Conservation (phyloP, 2,113 vertebrate species). For the Heteronetta atricapilla region DNA sequence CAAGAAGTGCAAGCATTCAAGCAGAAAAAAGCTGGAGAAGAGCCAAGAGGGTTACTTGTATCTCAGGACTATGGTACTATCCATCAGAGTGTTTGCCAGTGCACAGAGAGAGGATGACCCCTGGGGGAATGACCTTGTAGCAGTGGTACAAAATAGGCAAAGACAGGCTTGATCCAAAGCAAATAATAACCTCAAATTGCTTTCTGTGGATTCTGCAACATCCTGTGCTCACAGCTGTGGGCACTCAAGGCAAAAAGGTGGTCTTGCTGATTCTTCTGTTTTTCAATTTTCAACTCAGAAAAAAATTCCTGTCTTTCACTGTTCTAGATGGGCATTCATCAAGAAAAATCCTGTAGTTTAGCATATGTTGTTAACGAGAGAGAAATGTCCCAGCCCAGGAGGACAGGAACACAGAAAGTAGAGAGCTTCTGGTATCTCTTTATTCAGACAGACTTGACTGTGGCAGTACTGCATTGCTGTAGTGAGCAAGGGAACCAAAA, state of each 20-base stretch:
- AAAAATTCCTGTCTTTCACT: background rate
- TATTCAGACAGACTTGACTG: background rate
- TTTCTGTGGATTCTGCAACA: background rate
- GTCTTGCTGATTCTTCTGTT: background rate
- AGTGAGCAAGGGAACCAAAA: background rate
- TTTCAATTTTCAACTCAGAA: background rate
- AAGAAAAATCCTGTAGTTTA: background rate
- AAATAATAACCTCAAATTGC: background rate
- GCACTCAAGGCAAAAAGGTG: background rate
- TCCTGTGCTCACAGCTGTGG: background rate
- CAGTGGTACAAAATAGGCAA: background rate
- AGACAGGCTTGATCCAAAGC: background rate
- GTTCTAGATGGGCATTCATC: background rate
- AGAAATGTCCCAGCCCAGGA: background rate
- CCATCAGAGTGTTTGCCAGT: background rate
- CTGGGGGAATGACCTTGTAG: background rate
- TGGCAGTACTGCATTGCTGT: rapidly evolving
- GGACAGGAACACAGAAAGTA: background rate
- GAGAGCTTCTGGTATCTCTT: background rate
- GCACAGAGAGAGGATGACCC: background rate
- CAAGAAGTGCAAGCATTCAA: background rate
- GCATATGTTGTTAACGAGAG: background rate
- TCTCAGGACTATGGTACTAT: background rate
- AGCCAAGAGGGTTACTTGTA: background rate
- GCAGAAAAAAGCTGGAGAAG: background rate